phyloP scores from a whole-genome alignment of 2,888 invertebrate species.

The Coelinius sp. region DNA sequence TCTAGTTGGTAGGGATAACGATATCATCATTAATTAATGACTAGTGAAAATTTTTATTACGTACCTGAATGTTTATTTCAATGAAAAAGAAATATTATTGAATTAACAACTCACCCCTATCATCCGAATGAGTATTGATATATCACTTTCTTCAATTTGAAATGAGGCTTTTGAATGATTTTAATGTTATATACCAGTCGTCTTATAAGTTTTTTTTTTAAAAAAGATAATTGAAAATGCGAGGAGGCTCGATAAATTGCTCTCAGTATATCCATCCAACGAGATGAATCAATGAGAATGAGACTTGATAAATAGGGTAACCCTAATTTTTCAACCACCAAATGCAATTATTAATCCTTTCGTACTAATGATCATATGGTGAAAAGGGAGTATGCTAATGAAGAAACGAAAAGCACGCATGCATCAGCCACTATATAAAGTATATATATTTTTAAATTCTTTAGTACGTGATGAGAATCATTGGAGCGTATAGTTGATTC shows the following conservation, averaged over 20 bases:
- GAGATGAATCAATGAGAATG: constrained; percentile 13
- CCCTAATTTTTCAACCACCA: constrained; percentile 42
- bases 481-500: constrained; percentile 53
- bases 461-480: constrained; percentile 38
- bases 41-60: too few relatives aligned
- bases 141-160: constrained; percentile 7
- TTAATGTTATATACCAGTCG: not conserved
- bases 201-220: too few relatives aligned
- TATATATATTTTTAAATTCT: constrained; percentile 22
- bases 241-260: not conserved
- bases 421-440: not conserved
- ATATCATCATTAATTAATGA: not conserved
- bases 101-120: too few relatives aligned
- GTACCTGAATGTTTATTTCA: too few relatives aligned
- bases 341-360: constrained; percentile 48
- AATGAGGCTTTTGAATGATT: constrained; percentile 33
- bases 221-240: not conserved
- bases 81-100: too few relatives aligned
- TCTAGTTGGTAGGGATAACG: not conserved
- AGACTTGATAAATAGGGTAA: constrained; percentile 44
- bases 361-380: constrained; percentile 53
- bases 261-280: not conserved
- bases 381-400: constrained; percentile 55
- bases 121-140: too few relatives aligned
- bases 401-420: constrained; percentile 40